Conservation (phyloP, 1,140 invertebrate genomes). For the Monochamus saltuarius region DNA sequence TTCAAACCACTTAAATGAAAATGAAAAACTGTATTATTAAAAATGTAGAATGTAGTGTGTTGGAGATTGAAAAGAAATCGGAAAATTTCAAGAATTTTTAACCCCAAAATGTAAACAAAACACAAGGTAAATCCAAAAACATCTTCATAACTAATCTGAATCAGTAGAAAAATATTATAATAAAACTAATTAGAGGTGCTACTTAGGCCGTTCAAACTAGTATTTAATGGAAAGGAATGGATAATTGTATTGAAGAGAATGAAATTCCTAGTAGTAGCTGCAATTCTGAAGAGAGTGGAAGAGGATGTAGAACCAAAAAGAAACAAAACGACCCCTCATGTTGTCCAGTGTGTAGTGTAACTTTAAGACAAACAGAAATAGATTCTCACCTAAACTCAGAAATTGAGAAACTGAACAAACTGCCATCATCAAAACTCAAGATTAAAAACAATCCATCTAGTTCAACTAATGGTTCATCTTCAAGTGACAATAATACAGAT, state of each 20-base stretch:
- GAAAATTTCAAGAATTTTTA: not conserved
- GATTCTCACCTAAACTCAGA: constrained; percentile 75
- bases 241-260: constrained; percentile 15
- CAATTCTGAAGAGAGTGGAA: constrained; percentile 42
- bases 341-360: constrained; percentile 79
- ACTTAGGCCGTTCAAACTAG: not conserved
- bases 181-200: not conserved
- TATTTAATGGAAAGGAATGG: constrained; percentile 23
- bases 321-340: constrained; percentile 62
- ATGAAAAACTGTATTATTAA: not conserved
- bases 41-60: not conserved
- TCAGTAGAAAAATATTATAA: constrained; percentile 1
- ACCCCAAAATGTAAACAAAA: constrained; percentile 8
- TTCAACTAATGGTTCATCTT: constrained; percentile 55
- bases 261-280: constrained; percentile 35
- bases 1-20: not conserved
- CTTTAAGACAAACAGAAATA: constrained; percentile 70
- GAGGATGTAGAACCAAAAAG: constrained; percentile 51
- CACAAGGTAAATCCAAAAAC: constrained; percentile 13
- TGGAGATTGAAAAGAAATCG: not conserved
- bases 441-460: constrained; percentile 51
- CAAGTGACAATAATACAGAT: constrained; percentile 60
- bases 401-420: constrained; percentile 71
- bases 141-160: constrained; percentile 4
- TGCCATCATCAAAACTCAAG: constrained; percentile 44